Evolutionary conservation across 35 echinoderm and acorn worm species (phyloP).

Genomic region (Apostichopus californicus): DNA sequence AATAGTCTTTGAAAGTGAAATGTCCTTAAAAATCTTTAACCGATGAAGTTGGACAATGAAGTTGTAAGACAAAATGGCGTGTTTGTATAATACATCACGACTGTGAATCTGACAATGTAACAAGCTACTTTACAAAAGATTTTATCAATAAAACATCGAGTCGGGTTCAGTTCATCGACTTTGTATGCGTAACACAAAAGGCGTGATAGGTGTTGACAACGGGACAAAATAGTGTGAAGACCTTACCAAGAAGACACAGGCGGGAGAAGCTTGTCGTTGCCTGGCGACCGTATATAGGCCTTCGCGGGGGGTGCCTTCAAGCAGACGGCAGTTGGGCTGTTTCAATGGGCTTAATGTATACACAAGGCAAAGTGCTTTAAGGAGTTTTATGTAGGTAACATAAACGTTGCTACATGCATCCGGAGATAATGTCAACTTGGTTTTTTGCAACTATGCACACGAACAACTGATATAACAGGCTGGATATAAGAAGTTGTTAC

Average conservation of each 20-base stretch:
- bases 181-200: neutral
- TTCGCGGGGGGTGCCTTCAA: neutral
- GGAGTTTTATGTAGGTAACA: neutral
- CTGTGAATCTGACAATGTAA: neutral
- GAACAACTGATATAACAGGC: no score
- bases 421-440: neutral
- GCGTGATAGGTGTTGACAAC: neutral
- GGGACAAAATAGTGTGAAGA: neutral
- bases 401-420: neutral
- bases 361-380: neutral
- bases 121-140: neutral
- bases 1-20: no score
- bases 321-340: neutral
- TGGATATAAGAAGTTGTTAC: no score
- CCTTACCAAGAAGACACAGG: no score
- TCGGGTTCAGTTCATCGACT: neutral
- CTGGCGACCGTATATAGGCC: neutral
- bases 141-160: neutral
- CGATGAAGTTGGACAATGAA: no score
- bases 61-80: no score
- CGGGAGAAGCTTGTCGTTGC: neutral
- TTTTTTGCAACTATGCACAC: neutral
- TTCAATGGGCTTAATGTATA: neutral
- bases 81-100: no score
- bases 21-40: no score